phyloP scores from a whole-genome alignment of 2,888 invertebrate species.

The Acrocyrtus sp. region DNA sequence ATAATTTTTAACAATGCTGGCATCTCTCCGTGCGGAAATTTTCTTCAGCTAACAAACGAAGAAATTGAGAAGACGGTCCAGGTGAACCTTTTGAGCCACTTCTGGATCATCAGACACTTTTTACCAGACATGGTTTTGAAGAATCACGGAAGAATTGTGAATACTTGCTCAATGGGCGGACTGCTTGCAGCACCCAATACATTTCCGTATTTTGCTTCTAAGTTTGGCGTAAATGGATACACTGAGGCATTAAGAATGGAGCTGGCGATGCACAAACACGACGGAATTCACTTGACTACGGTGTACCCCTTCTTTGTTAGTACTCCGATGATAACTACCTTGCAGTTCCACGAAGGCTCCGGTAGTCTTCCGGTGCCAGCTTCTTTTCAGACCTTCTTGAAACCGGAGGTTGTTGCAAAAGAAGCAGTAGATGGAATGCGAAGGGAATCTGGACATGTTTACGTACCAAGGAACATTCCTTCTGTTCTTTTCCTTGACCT shows the following conservation, averaged over 20 bases:
- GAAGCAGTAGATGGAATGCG: slow-evolving; percentile 23
- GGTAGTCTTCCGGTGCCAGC: too few relatives aligned
- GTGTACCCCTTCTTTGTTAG: slow-evolving; percentile 15
- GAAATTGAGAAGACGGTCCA: slow-evolving; percentile 41
- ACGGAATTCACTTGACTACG: slow-evolving; percentile 8
- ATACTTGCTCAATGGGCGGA: slow-evolving; percentile 15
- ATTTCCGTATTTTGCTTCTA: slow-evolving; percentile 39
- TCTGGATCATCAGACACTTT: slow-evolving; percentile 49
- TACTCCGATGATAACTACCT: neutral
- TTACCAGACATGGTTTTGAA: slow-evolving; percentile 43
- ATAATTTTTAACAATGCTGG: slow-evolving; percentile 52
- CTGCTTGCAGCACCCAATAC: neutral
- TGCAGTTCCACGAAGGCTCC: neutral
- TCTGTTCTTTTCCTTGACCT: too few relatives aligned
- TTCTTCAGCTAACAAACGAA: slow-evolving; percentile 22
- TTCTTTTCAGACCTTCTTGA: neutral
- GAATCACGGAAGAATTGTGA: slow-evolving; percentile 38
- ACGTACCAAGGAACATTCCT: too few relatives aligned
- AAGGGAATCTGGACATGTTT: slow-evolving; percentile 2
- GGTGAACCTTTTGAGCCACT: slow-evolving; percentile 44
- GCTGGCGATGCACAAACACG: neutral
- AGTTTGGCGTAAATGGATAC: slow-evolving; percentile 29
- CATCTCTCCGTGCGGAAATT: slow-evolving; percentile 2
- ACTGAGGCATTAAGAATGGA: slow-evolving; percentile 19
- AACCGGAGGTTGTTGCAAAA: slow-evolving; percentile 14